Conservation (phyloP, 2,888 invertebrate genomes). For the Drosophila greeni region DNA sequence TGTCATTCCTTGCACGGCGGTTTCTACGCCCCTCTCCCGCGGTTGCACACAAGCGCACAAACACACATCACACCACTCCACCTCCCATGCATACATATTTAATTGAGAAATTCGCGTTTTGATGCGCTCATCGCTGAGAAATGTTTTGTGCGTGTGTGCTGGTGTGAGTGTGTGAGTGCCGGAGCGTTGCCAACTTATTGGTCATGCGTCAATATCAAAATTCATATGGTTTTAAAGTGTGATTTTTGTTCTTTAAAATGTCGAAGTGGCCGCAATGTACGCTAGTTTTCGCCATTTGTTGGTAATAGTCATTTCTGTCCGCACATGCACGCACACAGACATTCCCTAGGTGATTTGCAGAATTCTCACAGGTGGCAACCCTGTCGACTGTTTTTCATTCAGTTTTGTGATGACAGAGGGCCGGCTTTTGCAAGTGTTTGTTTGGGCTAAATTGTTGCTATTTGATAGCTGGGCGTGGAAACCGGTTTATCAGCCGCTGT, state of each 20-base stretch:
- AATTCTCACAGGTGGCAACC: conserved; percentile 57
- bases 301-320: not conserved
- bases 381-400: conserved; percentile 31
- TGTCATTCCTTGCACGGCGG: conserved; percentile 49
- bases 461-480: conserved; percentile 58
- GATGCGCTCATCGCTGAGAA: conserved; percentile 76
- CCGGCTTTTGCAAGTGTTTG: conserved; percentile 38
- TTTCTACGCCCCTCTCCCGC: conserved; percentile 27
- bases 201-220: conserved; percentile 70
- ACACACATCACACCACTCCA: conserved; percentile 12
- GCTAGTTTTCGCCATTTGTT: not conserved
- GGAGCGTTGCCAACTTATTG: conserved; percentile 70
- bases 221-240: conserved; percentile 47
- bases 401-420: conserved; percentile 1
- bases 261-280: not conserved
- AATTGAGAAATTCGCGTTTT: conserved; percentile 74
- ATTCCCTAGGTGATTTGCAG: not conserved
- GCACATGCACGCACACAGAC: not conserved
- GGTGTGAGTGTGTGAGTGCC: conserved; percentile 32
- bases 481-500: conserved; percentile 65
- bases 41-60: conserved; percentile 18
- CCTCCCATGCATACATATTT: conserved; percentile 54
- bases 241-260: conserved; percentile 24
- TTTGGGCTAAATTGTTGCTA: conserved; percentile 35
- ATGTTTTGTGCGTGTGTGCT: conserved; percentile 49